These are phyloP conservation scores for Columba janthina DNA, from an alignment of 2,113 vertebrate genomes.

Conservation along the genomic window DNA sequence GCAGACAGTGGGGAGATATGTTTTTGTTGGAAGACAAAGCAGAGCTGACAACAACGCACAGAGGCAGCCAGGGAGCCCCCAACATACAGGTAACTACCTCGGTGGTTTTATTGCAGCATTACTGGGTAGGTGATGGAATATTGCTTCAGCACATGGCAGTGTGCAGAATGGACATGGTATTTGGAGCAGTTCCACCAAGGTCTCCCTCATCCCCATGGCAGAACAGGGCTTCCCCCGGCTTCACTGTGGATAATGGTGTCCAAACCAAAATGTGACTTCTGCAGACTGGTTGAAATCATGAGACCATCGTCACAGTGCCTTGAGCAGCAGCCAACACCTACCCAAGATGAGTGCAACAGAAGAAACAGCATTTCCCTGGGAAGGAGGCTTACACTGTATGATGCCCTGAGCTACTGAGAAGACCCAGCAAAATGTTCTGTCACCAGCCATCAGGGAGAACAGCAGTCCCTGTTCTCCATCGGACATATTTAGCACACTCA, in stretches of 20 bases:
- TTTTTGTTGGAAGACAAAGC: not conserved
- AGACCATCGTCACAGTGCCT: not conserved
- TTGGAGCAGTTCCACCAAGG: not conserved
- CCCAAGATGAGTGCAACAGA: not conserved
- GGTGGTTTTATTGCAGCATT: not conserved
- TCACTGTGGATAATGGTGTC: not conserved
- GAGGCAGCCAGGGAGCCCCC: not conserved
- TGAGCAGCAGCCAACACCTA: not conserved
- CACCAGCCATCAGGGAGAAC: not conserved
- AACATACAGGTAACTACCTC: not conserved
- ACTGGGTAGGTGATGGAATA: not conserved
- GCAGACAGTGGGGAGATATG: accelerated
- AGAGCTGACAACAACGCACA: not conserved
- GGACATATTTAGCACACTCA: not conserved
- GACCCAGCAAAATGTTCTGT: not conserved
- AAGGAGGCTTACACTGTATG: not conserved
- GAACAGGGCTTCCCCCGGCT: not conserved
- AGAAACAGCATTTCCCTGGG: not conserved
- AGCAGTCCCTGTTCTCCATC: not conserved
- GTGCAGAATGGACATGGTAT: not conserved
- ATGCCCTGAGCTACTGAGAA: not conserved
- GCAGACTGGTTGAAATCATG: not conserved
- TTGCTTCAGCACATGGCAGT: not conserved
- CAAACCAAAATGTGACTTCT: too few relatives aligned
- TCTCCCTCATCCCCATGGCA: accelerated